These are phyloP conservation scores for Amphipoea lucens DNA, from an alignment of 2,888 invertebrate species.

Conservation along the genomic window DNA sequence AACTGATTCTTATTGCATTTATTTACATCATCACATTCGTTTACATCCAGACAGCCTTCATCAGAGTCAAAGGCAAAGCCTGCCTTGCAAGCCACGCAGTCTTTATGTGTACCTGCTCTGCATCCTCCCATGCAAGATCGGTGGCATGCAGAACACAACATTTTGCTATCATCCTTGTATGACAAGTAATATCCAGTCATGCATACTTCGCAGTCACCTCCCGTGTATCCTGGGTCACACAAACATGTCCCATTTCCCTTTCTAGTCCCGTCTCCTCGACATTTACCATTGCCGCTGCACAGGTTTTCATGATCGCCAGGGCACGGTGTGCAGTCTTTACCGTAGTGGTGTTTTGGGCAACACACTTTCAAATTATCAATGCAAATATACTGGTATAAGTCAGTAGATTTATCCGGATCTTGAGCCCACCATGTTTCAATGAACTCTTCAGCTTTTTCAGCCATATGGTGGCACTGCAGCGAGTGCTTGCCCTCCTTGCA, in stretches of 20 bases:
- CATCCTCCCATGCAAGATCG: constrained; percentile 94
- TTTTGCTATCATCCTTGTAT: constrained; percentile 93
- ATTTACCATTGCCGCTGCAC: constrained; percentile 95
- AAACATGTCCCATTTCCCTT: constrained; percentile 97
- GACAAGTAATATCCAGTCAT: constrained; percentile 93
- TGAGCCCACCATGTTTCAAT: constrained; percentile 97
- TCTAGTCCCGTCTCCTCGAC: constrained; percentile 96
- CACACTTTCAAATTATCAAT: constrained; percentile 94
- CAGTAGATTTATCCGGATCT: constrained; percentile 83
- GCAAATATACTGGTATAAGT: constrained; percentile 93
- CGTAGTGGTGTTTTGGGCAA: constrained; percentile 96
- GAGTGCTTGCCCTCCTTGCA: constrained; percentile 94
- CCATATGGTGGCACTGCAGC: constrained; percentile 95
- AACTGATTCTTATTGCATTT: constrained; percentile 93
- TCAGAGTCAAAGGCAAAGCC: constrained; percentile 94
- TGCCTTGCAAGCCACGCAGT: constrained; percentile 89
- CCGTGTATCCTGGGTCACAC: constrained; percentile 95
- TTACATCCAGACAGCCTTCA: constrained; percentile 95
- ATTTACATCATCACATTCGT: constrained; percentile 93
- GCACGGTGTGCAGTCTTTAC: constrained; percentile 95
- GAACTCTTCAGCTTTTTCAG: constrained; percentile 94
- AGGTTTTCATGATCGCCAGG: constrained; percentile 93
- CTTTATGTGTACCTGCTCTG: constrained; percentile 93
- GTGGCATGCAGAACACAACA: constrained; percentile 95
- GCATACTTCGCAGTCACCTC: constrained; percentile 95